These are phyloP conservation scores for Lycopodina hypogea DNA, from an alignment of 37 sponge, comb jelly and placozoan species.

Conservation along the genomic window DNA sequence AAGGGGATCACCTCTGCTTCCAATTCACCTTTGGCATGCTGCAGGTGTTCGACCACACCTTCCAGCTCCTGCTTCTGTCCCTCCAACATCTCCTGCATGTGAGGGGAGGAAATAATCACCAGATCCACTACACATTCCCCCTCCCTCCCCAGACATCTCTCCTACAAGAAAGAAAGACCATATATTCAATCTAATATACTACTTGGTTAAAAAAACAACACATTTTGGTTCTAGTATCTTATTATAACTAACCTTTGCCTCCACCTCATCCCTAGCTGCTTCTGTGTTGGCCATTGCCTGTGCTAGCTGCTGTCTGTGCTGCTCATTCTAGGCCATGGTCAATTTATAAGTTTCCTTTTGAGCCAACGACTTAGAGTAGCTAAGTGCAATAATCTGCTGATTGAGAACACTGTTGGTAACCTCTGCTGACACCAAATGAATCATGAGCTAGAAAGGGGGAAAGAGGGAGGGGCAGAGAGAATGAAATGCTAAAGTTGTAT, in stretches of 20 bases:
- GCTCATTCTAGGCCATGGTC: constrained; percentile 5
- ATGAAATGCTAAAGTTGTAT: too few species aligned
- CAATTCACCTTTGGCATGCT: constrained; percentile 8
- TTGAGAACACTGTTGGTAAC: constrained; percentile 11
- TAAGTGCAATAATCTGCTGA: constrained; percentile 20
- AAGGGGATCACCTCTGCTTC: neutral
- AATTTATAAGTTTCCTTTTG: constrained; percentile 20
- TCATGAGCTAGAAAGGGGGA: constrained; percentile 20
- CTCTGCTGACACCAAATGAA: constrained; percentile 13
- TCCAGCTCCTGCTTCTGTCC: neutral
- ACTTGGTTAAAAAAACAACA: too few species aligned
- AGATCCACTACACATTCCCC: too few species aligned
- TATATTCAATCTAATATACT: too few species aligned
- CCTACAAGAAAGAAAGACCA: too few species aligned
- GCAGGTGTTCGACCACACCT: constrained; percentile 24
- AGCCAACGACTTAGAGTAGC: constrained; percentile 1
- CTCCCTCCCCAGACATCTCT: too few species aligned
- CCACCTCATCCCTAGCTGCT: neutral
- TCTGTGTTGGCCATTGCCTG: neutral
- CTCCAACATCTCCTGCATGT: neutral
- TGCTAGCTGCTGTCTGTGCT: constrained; percentile 11
- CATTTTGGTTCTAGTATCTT: too few species aligned
- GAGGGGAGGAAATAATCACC: too few species aligned
- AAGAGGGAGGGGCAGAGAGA: too few species aligned
- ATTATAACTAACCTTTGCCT: constrained; percentile 17